Evolutionary conservation across 2,888 invertebrate species (phyloP).

Genomic region (Clusia tigrina): DNA sequence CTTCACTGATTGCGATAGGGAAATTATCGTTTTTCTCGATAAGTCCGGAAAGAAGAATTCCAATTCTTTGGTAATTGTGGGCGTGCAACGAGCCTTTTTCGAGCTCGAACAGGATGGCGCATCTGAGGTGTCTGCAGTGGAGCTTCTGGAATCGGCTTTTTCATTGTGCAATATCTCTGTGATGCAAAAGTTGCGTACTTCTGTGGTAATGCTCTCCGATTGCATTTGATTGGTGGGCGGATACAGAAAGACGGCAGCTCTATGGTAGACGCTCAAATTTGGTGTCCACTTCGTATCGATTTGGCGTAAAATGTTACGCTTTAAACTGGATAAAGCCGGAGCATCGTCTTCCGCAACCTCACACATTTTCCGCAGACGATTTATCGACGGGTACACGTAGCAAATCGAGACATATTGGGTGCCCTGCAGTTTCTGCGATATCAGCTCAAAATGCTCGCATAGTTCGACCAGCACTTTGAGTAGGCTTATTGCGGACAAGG

Average conservation of each 20-base stretch:
- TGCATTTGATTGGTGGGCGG: neutral
- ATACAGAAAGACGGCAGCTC: slow-evolving; percentile 15
- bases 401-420: slow-evolving; percentile 4
- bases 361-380: slow-evolving; percentile 15
- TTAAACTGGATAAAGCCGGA: slow-evolving; percentile 18
- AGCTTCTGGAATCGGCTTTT: neutral
- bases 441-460: slow-evolving; percentile 14
- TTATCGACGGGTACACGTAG: slow-evolving; percentile 16
- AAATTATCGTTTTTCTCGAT: neutral
- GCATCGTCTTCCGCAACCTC: slow-evolving; percentile 3
- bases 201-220: neutral
- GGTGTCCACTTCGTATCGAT: slow-evolving; percentile 23
- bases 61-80: neutral
- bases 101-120: neutral
- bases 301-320: slow-evolving; percentile 18
- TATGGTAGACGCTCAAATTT: slow-evolving; percentile 25
- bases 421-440: slow-evolving; percentile 14
- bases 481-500: neutral
- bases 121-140: neutral
- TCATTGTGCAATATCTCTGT: neutral
- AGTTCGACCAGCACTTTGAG: slow-evolving; percentile 7
- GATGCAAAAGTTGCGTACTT: neutral
- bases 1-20: neutral
- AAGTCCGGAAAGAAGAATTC: neutral
- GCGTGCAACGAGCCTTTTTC: too few species aligned